Evolutionary conservation across 2,888 invertebrate genomes (phyloP).

Genomic region (Cloeon dipterum): DNA sequence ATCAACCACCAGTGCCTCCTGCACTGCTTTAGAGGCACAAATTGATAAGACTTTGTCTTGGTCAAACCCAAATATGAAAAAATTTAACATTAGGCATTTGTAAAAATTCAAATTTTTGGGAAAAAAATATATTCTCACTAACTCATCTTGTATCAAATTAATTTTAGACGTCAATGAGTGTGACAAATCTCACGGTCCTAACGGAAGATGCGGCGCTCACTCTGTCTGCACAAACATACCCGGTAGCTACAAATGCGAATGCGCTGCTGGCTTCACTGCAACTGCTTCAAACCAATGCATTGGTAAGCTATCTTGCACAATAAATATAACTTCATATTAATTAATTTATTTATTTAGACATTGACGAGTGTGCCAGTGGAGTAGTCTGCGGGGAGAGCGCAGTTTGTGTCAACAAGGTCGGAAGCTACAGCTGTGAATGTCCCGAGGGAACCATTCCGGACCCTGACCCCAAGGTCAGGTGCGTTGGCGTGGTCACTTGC

Average conservation of each 20-base stretch:
- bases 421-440: conserved; percentile 57
- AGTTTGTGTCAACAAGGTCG: conserved; percentile 51
- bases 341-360: conserved; percentile 24
- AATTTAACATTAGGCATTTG: too few relatives aligned
- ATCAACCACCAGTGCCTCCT: too few relatives aligned
- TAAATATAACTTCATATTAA: neutral
- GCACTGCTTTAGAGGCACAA: too few relatives aligned
- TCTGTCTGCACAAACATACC: conserved; percentile 58
- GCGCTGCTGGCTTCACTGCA: conserved; percentile 66
- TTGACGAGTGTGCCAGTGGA: conserved; percentile 54
- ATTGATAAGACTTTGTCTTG: too few relatives aligned
- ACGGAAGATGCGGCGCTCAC: conserved; percentile 63
- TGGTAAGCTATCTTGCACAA: conserved; percentile 15
- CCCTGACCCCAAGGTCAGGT: conserved; percentile 60
- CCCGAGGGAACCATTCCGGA: conserved; percentile 61
- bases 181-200: conserved; percentile 47
- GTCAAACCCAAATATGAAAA: too few relatives aligned
- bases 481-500: conserved; percentile 63
- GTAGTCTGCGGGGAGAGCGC: conserved; percentile 61
- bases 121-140: neutral
- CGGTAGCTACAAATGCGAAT: conserved; percentile 59
- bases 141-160: neutral
- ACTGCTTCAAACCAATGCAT: conserved; percentile 59
- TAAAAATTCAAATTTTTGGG: too few relatives aligned
- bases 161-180: conserved; percentile 70